Evolutionary conservation across 2,888 invertebrate genomes (phyloP), one percentile per base, ranked within the genome.

Genomic region (Phalangium opilio): DNA sequence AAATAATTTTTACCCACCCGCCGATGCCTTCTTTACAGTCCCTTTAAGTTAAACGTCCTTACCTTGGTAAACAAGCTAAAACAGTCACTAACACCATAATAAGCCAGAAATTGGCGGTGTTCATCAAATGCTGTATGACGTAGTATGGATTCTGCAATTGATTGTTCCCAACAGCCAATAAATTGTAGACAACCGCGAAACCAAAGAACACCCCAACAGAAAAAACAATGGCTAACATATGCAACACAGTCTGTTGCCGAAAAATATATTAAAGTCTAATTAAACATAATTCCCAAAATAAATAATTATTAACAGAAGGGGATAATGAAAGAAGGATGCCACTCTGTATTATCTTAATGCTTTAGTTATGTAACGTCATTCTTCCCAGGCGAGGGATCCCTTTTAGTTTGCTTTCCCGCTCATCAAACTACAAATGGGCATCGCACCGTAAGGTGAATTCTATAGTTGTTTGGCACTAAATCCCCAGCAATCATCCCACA

Each of bases 111-210:
- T 75, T 69, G 3, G 79, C 75, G 52, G 82, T 77, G 20, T 68
- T 66, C 61, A 89, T 71, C 44, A 84, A 78, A 62, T 76, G 75
- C 63, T 81, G 78, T 68, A 89, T 80, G 47, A 90, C 83, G 79
- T 81, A 81, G 67, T 81, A 87, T 20, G 85, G 89, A 59, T 85
- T 84, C 35, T 86, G 83, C 59, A 90, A 71, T 48, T 79, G 80
- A 65, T 83, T 77, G 67, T 85, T 84, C 57, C 77, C 75, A 54
- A 83, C 76, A 65, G 85, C 84, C 55, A 84, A 67, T 10, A 79
- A 73, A 70, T 90, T 85, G 71, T 89, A 90, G 44, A 83, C 63
- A 49, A 91, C 70, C 51, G 86, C 83, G 67, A 90, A 82, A 58
- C 76, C 70, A 67, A 84, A 85, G 73, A 84, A 93, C 51, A 81